Evolutionary conservation across 2,888 invertebrate genomes (phyloP).

Genomic region (Tetropium fuscum): DNA sequence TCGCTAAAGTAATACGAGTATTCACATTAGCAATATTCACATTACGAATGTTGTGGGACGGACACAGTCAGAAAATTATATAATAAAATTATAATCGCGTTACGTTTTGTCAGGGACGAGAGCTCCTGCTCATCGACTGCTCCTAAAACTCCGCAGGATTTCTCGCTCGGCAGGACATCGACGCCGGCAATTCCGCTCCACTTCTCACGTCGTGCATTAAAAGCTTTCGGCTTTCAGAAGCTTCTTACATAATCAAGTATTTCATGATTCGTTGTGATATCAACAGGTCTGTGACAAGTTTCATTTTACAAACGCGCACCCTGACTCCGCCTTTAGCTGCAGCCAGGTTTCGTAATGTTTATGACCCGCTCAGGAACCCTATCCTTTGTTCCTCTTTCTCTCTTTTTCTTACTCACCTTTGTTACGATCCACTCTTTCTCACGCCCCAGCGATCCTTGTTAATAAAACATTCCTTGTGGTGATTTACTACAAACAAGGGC

Average conservation of each 20-base stretch:
- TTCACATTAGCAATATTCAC: too few species aligned
- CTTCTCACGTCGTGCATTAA: constrained; percentile 23
- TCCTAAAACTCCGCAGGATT: too few species aligned
- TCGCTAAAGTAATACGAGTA: too few species aligned
- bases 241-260: constrained; percentile 26
- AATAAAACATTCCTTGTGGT: constrained; percentile 12
- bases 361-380: constrained; percentile 46
- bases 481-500: constrained; percentile 14
- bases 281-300: constrained; percentile 53
- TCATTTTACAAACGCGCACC: constrained; percentile 55
- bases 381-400: constrained; percentile 48
- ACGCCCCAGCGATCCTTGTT: constrained; percentile 3
- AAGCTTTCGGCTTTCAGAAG: constrained; percentile 16
- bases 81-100: too few species aligned
- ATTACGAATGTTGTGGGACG: too few species aligned
- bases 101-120: too few species aligned
- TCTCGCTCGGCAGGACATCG: not conserved
- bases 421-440: not conserved
- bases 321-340: constrained; percentile 50
- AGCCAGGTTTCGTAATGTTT: constrained; percentile 48
- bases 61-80: too few species aligned
- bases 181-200: constrained; percentile 10
- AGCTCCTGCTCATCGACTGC: too few species aligned
- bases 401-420: constrained; percentile 9
- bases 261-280: constrained; percentile 40